phyloP scores from a whole-genome alignment of 2,113 vertebrate genomes.

The Mesoclemmys tuberculata region DNA sequence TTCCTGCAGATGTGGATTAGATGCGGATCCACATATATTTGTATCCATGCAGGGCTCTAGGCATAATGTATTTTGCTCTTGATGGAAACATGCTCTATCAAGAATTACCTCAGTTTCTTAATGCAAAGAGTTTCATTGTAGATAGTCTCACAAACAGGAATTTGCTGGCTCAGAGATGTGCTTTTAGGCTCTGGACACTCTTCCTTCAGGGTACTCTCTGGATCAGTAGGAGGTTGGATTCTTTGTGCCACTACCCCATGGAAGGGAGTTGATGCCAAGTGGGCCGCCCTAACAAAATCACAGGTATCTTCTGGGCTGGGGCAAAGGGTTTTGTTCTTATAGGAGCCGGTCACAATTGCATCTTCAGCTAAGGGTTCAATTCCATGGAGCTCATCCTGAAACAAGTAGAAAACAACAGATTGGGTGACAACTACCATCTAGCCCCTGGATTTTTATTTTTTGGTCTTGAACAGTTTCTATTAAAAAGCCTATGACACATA shows the following conservation, averaged over 20 bases:
- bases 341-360: slow-evolving; percentile 80
- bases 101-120: slow-evolving; percentile 82
- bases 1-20: too few species aligned
- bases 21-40: too few species aligned
- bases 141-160: neutral
- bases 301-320: slow-evolving; percentile 85
- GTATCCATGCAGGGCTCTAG: too few species aligned
- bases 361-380: slow-evolving; percentile 83
- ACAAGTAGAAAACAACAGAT: neutral
- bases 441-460: neutral
- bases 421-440: neutral
- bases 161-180: slow-evolving; percentile 47
- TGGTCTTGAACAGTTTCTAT: neutral
- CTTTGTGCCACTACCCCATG: slow-evolving; percentile 67
- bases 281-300: slow-evolving; percentile 84
- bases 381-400: slow-evolving; percentile 80
- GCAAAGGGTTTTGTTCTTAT: slow-evolving; percentile 81
- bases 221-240: slow-evolving; percentile 45
- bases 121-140: slow-evolving; percentile 67
- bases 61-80: neutral
- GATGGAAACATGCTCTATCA: neutral
- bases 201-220: slow-evolving; percentile 54
- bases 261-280: slow-evolving; percentile 86
- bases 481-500: neutral
- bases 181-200: slow-evolving; percentile 38